Conservation (phyloP, 1,140 invertebrate species). For the Matsumurasca onukii region DNA sequence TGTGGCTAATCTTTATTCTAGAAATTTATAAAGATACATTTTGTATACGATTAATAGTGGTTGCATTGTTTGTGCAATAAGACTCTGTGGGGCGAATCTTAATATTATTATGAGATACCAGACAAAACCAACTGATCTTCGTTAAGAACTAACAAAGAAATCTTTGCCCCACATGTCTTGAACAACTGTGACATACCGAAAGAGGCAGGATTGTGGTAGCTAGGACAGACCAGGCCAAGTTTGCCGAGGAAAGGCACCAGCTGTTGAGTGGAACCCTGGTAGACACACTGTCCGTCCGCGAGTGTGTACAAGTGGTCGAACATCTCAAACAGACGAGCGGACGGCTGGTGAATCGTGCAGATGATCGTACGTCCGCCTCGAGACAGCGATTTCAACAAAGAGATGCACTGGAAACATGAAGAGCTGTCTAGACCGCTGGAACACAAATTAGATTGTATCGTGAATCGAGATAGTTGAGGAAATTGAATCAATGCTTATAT, state of each 20-base stretch:
- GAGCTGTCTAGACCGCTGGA: conserved; percentile 88
- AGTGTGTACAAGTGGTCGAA: conserved; percentile 94
- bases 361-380: conserved; percentile 87
- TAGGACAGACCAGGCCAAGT: conserved; percentile 79
- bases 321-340: conserved; percentile 92
- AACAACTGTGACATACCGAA: conserved; percentile 86
- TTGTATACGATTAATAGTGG: too few species aligned
- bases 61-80: too few species aligned
- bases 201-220: conserved; percentile 95
- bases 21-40: too few species aligned
- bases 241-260: conserved; percentile 81
- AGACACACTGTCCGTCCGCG: conserved; percentile 84
- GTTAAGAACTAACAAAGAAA: too few species aligned
- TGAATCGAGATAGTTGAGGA: too few species aligned
- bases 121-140: too few species aligned
- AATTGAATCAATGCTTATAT: too few species aligned
- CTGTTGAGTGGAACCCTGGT: conserved; percentile 71
- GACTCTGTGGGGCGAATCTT: too few species aligned
- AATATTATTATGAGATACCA: too few species aligned
- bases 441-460: conserved; percentile 37
- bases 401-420: conserved; percentile 85
- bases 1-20: too few species aligned
- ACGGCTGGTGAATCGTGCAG: conserved; percentile 96
- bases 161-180: too few species aligned
- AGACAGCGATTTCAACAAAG: conserved; percentile 77